These are phyloP conservation scores for Acheta domesticus DNA, from an alignment of 2,888 invertebrate genomes.

Conservation along the genomic window DNA sequence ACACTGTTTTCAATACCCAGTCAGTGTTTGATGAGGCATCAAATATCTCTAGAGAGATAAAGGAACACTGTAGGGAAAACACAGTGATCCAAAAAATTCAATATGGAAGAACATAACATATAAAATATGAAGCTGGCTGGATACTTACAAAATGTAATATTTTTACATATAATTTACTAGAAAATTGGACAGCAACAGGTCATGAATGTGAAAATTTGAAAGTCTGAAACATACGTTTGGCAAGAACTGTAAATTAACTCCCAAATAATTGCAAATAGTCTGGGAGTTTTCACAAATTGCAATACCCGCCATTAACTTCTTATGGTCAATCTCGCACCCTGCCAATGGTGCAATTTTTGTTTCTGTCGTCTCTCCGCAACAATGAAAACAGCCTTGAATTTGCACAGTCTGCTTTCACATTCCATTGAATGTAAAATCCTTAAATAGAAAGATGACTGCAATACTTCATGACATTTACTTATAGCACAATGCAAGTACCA, in stretches of 20 bases:
- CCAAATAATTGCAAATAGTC: background rate
- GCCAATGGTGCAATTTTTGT: slow-evolving; percentile 21
- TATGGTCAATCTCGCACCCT: slow-evolving; percentile 31
- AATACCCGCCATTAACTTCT: slow-evolving; percentile 20
- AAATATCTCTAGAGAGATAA: slow-evolving; percentile 9
- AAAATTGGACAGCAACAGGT: slow-evolving; percentile 1
- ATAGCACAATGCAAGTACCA: slow-evolving; percentile 3
- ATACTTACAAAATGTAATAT: slow-evolving; percentile 11
- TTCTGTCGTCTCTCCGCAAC: slow-evolving; percentile 18
- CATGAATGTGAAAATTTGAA: slow-evolving; percentile 2
- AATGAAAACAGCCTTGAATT: slow-evolving; percentile 25
- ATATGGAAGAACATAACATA: slow-evolving; percentile 3
- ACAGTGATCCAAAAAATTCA: slow-evolving; percentile 1
- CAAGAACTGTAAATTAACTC: slow-evolving; percentile 1
- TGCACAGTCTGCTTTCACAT: slow-evolving; percentile 34
- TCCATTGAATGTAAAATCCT: slow-evolving; percentile 27
- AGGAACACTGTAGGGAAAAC: slow-evolving; percentile 22
- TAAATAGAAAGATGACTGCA: slow-evolving; percentile 26
- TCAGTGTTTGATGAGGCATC: background rate
- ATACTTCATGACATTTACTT: background rate
- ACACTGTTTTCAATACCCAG: background rate
- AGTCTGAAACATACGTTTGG: slow-evolving; percentile 6
- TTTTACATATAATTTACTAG: background rate
- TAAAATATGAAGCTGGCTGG: slow-evolving; percentile 7
- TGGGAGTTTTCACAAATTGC: slow-evolving; percentile 2